Base-by-base conservation (phyloP, 2,113 vertebrate species). In the Phylloscopus whistleri region DNA sequence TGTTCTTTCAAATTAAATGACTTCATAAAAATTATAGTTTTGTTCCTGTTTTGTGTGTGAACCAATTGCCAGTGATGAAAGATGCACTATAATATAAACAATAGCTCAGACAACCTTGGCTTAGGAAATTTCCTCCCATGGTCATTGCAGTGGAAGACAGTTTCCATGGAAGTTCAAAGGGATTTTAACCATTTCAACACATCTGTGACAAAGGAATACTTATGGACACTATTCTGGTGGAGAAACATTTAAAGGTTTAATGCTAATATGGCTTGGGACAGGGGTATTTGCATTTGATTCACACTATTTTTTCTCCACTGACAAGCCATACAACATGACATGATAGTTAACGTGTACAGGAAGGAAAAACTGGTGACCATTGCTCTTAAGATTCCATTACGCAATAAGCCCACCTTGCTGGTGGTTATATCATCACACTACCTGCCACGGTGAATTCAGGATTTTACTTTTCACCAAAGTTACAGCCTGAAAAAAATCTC, bases 101-200 rank as follows among this genome's bases (percentile, higher is more conserved):
- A 80, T 55, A 95, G 91, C 96, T 97, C 97, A 81, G 97, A 98
- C 94, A 96, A 97, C 95, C 94, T 95, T 96, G 97, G 97, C 98
- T 97, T 95, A 93, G 80, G 92, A 84, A 56, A 75, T 93, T 97
- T 97, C 98, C 98, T 98, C 98, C 98, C 96, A 98, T 96, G 97
- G 94, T 96, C 95, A 95, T 96, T 97, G 97, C 96, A 98, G 97
- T 97, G 98, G 98, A 99, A 99, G 98, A 99, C 98, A 95, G 98
- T 97, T 98, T 98, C 98, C 97, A 96, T 97, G 98, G 98, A 98
- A 98, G 98, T 98, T 97, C 96, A 96, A 97, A 98, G 97, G 98
- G 97, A 98, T 90, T 97, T 97, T 64, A 96, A 94, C 86, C 96
- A 94, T 84, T 92, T 77, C 84, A 89, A 95, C 97, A 97, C 97